Percentiles rank a stretch among this genome's conserved stretches.
These are phyloP conservation scores for Ecdyonurus torrentis DNA, from an alignment of 2,888 invertebrate genomes.

Conservation along the genomic window DNA sequence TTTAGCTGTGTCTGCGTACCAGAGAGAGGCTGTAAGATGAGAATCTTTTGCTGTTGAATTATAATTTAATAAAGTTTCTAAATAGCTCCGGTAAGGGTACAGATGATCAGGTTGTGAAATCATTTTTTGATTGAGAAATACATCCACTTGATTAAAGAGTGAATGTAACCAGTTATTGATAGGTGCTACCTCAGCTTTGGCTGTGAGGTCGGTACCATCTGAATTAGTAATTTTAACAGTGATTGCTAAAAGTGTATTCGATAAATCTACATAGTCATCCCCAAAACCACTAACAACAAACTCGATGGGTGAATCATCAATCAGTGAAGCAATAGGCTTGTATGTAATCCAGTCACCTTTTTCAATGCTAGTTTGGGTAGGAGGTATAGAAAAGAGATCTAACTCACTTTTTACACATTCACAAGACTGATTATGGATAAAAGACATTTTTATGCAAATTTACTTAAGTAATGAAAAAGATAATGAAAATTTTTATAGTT, in stretches of 20 bases:
- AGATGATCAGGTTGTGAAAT: neutral
- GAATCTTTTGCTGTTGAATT: too few species aligned
- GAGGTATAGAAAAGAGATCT: conserved; percentile 1
- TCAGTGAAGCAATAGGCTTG: too few species aligned
- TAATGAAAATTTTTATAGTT: too few species aligned
- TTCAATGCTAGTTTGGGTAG: conserved; percentile 2
- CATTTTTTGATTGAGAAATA: neutral
- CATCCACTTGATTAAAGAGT: neutral
- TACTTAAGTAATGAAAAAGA: too few species aligned
- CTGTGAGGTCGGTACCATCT: neutral
- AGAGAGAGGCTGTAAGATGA: too few species aligned
- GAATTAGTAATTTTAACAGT: neutral
- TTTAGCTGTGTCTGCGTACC: too few species aligned
- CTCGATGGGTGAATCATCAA: conserved; percentile 12
- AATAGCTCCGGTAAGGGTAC: too few species aligned
- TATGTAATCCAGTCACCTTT: too few species aligned
- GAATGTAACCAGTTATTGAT: conserved; percentile 2
- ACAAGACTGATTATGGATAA: conserved; percentile 3
- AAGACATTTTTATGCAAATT: neutral
- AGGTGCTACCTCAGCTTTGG: neutral
- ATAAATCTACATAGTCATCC: conserved; percentile 16
- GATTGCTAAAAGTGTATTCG: neutral
- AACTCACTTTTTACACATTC: neutral
- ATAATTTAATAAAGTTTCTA: too few species aligned
- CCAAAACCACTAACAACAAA: conserved; percentile 15